These are phyloP conservation scores for Odontocerum albicorne DNA, from an alignment of 2,888 invertebrate species.

Conservation along the genomic window DNA sequence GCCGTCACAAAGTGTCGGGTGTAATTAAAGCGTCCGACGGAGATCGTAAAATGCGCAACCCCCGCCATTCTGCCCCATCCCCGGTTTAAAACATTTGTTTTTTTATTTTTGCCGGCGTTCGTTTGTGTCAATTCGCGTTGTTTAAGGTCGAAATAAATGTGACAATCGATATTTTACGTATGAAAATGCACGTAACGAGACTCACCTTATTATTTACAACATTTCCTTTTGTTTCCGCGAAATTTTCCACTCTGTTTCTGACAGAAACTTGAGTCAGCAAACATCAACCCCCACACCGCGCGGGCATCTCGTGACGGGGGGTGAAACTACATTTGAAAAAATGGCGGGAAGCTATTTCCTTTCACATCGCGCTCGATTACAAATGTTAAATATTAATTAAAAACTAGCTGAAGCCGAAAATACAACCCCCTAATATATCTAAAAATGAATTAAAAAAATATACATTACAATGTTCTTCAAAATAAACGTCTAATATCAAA, in stretches of 20 bases:
- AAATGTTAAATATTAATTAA: no score
- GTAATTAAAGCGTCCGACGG: slow-evolving; percentile 39
- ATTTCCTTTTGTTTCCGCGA: slow-evolving; percentile 32
- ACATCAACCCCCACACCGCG: slow-evolving; percentile 20
- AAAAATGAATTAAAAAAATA: no score
- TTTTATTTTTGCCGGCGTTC: slow-evolving; percentile 57
- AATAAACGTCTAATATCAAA: no score
- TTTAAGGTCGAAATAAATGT: slow-evolving; percentile 4
- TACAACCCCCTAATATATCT: no score
- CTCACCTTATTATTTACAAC: slow-evolving; percentile 30
- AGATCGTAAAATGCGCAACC: slow-evolving; percentile 55
- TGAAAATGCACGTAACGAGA: slow-evolving; percentile 2
- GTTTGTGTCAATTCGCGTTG: background rate
- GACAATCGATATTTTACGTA: slow-evolving; percentile 7
- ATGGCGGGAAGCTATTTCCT: slow-evolving; percentile 29
- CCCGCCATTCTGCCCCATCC: slow-evolving; percentile 60
- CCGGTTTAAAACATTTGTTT: slow-evolving; percentile 46
- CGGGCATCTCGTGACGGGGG: slow-evolving; percentile 26
- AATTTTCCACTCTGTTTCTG: slow-evolving; percentile 31
- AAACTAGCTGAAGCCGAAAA: no score
- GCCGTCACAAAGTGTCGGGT: slow-evolving; percentile 30
- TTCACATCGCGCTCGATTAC: no score
- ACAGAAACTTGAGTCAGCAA: slow-evolving; percentile 32
- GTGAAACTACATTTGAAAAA: slow-evolving; percentile 23
- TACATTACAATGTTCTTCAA: no score